A percentile compares a stretch with the other conserved stretches of the same genome.
These are phyloP conservation scores for Lasioglossum villosulum DNA, from an alignment of 2,888 invertebrate species.

Conservation along the genomic window DNA sequence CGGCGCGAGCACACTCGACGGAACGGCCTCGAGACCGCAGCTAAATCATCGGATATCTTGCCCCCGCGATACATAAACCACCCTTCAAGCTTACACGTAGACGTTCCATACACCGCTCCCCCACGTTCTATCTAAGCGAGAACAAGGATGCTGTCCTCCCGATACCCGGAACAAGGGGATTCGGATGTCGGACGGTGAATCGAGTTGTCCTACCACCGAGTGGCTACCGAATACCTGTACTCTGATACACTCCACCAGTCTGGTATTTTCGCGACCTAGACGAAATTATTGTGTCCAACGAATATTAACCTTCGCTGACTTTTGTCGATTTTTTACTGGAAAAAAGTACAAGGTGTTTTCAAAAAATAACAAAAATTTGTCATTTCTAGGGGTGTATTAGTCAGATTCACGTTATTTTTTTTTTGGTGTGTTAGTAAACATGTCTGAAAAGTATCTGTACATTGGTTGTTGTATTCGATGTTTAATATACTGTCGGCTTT, in stretches of 20 bases:
- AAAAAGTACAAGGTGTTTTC: no score
- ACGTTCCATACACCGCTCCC: constrained; percentile 63
- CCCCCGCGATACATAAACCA: constrained; percentile 84
- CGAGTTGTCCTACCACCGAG: constrained; percentile 27
- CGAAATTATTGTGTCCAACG: background rate
- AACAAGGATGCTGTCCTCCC: constrained; percentile 57
- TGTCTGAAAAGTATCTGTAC: no score
- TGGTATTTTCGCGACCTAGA: background rate
- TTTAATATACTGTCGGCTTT: no score
- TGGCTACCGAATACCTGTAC: constrained; percentile 5
- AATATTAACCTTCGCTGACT: background rate
- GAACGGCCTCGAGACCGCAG: constrained; percentile 78
- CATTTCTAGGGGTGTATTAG: no score
- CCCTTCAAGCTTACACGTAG: constrained; percentile 83
- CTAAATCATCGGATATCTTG: constrained; percentile 85
- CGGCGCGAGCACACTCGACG: constrained; percentile 64
- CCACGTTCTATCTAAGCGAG: constrained; percentile 60
- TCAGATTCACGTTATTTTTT: no score
- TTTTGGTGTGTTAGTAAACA: no score
- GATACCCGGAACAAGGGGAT: constrained; percentile 55
- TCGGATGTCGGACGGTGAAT: constrained; percentile 48
- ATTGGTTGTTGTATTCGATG: no score
- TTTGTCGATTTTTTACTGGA: background rate
- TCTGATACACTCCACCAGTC: background rate
- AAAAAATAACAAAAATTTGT: no score